phyloP scores from a whole-genome alignment of 2,888 invertebrate genomes.

The Volucella zonaria region DNA sequence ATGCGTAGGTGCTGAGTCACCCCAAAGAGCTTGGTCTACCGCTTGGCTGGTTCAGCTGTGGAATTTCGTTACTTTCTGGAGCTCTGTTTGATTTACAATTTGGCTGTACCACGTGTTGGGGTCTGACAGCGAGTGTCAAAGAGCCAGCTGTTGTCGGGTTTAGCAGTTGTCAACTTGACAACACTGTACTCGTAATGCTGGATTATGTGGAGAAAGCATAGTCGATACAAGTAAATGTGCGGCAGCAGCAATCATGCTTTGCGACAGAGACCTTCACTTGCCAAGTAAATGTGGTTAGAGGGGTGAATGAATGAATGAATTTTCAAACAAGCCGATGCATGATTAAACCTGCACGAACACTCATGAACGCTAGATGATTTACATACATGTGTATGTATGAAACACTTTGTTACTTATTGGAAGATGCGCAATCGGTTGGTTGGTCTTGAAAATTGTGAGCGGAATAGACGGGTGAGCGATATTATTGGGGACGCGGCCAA shows the following conservation, averaged over 20 bases:
- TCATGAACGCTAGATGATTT: slow-evolving; percentile 51
- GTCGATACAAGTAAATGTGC: slow-evolving; percentile 29
- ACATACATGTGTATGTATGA: slow-evolving; percentile 10
- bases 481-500: not conserved
- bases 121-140: slow-evolving; percentile 70
- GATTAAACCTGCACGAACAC: slow-evolving; percentile 62
- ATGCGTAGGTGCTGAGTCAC: slow-evolving; percentile 73
- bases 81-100: slow-evolving; percentile 67
- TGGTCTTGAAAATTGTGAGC: slow-evolving; percentile 6
- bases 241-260: not conserved
- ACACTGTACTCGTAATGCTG: slow-evolving; percentile 17
- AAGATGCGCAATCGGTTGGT: slow-evolving; percentile 46
- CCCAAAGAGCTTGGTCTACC: slow-evolving; percentile 7
- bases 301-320: not conserved
- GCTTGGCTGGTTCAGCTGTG: slow-evolving; percentile 58
- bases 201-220: slow-evolving; percentile 39
- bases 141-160: slow-evolving; percentile 62
- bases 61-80: slow-evolving; percentile 64
- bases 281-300: not conserved
- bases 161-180: slow-evolving; percentile 35
- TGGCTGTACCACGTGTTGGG: slow-evolving; percentile 62
- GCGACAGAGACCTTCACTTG: slow-evolving; percentile 48
- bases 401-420: slow-evolving; percentile 25
- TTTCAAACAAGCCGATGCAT: slow-evolving; percentile 40
- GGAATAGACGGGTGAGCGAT: slow-evolving; percentile 18